These are phyloP conservation scores for Lasioglossum leucozonium DNA, from an alignment of 2,888 invertebrate genomes.

Conservation along the genomic window DNA sequence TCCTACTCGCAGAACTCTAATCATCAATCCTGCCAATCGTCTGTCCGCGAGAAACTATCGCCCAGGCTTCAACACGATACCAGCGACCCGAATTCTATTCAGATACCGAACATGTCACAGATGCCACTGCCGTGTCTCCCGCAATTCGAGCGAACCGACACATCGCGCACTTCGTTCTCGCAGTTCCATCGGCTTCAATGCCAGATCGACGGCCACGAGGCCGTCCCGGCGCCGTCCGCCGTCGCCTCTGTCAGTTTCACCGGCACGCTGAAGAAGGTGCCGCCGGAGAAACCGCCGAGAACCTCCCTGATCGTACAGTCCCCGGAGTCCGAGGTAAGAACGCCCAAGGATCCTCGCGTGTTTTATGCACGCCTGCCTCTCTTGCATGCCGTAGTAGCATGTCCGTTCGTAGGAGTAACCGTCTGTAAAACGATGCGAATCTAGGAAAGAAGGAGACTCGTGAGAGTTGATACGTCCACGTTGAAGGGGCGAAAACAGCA, in stretches of 20 bases:
- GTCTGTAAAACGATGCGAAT: neutral
- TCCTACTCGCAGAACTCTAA: slow-evolving; percentile 66
- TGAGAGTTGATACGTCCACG: too few species aligned
- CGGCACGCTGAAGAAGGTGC: slow-evolving; percentile 82
- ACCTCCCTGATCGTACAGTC: slow-evolving; percentile 82
- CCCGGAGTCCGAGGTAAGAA: slow-evolving; percentile 82
- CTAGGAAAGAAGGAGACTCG: too few species aligned
- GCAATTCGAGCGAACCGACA: slow-evolving; percentile 80
- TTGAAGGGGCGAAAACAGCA: too few species aligned
- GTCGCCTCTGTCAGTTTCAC: slow-evolving; percentile 70
- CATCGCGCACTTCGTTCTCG: slow-evolving; percentile 76
- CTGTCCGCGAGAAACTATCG: slow-evolving; percentile 78
- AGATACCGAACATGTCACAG: slow-evolving; percentile 79
- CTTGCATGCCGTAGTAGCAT: slow-evolving; percentile 14
- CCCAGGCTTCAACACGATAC: slow-evolving; percentile 78
- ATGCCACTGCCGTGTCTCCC: slow-evolving; percentile 79
- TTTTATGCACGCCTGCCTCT: neutral
- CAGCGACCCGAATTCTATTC: slow-evolving; percentile 71
- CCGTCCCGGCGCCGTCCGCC: slow-evolving; percentile 42
- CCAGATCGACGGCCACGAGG: slow-evolving; percentile 72
- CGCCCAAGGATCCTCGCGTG: neutral
- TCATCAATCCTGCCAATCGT: slow-evolving; percentile 73
- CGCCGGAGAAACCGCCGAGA: slow-evolving; percentile 83
- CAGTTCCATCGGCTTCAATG: slow-evolving; percentile 80
- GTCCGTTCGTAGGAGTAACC: neutral